These are phyloP conservation scores for Zaprionus kolodkinae DNA, from an alignment of 1,140 invertebrate genomes.

Conservation along the genomic window DNA sequence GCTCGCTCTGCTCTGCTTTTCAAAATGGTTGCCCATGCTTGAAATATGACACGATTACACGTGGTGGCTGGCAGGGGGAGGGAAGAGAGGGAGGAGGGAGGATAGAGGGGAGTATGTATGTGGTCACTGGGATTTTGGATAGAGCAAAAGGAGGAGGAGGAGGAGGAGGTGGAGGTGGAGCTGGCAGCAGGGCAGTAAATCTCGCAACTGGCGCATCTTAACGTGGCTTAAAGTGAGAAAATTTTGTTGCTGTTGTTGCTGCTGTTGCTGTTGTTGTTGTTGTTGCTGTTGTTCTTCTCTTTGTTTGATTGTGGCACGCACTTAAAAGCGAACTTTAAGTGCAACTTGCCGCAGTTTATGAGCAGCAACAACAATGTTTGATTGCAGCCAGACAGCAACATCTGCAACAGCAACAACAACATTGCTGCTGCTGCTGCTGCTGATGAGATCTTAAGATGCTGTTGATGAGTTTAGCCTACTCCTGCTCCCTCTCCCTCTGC, in stretches of 20 bases:
- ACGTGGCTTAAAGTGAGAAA: constrained; percentile 55
- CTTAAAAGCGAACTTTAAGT: constrained; percentile 28
- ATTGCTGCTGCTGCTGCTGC: not conserved
- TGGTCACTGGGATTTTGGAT: constrained; percentile 12
- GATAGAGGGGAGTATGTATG: not conserved
- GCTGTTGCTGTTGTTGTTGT: not conserved
- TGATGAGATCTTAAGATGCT: constrained; percentile 29
- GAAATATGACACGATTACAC: constrained; percentile 81
- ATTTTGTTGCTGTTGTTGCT: constrained; percentile 18
- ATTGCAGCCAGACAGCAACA: not conserved
- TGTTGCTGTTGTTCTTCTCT: not conserved
- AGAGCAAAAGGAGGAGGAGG: not conserved
- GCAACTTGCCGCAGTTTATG: constrained; percentile 23
- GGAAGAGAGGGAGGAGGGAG: no score
- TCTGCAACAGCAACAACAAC: not conserved
- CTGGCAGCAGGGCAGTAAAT: constrained; percentile 42
- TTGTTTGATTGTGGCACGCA: constrained; percentile 19
- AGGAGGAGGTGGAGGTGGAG: not conserved
- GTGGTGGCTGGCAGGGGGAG: not conserved
- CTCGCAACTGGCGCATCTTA: constrained; percentile 31
- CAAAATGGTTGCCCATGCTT: constrained; percentile 73
- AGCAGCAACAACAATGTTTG: not conserved
- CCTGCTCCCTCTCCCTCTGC: not conserved
- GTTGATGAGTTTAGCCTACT: constrained; percentile 12
- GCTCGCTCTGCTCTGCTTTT: constrained; percentile 17